Conservation (phyloP, 1,140 invertebrate species). For the Magallana ariakensis region DNA sequence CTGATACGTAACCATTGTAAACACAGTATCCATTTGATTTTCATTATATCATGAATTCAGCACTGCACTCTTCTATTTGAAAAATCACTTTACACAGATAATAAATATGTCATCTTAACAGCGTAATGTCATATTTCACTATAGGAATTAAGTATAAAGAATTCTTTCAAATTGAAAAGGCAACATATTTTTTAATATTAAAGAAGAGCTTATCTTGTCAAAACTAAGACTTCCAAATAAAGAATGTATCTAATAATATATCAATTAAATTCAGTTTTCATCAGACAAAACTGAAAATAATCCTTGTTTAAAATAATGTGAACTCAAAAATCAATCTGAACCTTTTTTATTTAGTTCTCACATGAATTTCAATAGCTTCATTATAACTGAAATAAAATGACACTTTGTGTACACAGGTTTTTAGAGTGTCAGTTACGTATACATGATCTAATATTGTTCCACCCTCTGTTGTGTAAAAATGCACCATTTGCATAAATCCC, state of each 20-base stretch:
- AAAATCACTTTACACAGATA: neutral
- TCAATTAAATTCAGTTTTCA: neutral
- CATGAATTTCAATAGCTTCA: slow-evolving; percentile 39
- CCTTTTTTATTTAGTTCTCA: slow-evolving; percentile 11
- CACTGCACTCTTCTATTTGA: neutral
- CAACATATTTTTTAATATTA: no score
- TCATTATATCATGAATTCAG: neutral
- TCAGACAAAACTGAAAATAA: neutral
- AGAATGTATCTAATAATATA: neutral
- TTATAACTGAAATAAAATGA: slow-evolving; percentile 40
- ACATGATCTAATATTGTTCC: slow-evolving; percentile 41
- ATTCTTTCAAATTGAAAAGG: no score
- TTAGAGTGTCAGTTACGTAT: neutral
- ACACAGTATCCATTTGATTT: neutral
- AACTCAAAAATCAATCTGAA: neutral
- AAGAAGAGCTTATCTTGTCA: no score
- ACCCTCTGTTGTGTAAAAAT: slow-evolving; percentile 36
- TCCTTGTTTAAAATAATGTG: neutral
- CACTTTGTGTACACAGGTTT: neutral
- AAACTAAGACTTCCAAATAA: no score
- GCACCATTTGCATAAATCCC: slow-evolving; percentile 31
- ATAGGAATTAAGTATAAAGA: no score
- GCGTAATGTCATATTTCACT: neutral
- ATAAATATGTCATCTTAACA: neutral
- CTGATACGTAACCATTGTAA: neutral